Evolutionary conservation across 2,113 vertebrate species (phyloP).

Genomic region (Murina feae): DNA sequence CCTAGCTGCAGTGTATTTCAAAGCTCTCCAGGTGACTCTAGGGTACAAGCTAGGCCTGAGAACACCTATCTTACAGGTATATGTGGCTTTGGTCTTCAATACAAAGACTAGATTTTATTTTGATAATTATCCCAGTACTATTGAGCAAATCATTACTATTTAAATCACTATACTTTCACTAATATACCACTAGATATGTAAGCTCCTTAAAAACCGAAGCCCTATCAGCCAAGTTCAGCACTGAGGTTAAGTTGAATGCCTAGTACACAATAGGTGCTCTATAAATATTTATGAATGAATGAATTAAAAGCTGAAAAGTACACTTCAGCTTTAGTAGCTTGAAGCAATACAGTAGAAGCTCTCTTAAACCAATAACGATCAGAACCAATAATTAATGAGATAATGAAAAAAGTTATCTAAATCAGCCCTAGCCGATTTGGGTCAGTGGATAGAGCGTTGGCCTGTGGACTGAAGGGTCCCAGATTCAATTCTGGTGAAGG

Average conservation of each 20-base stretch:
- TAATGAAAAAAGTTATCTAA: not conserved
- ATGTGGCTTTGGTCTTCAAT: not conserved
- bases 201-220: not conserved
- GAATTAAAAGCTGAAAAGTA: not conserved
- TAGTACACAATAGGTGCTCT: not conserved
- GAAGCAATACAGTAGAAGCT: not conserved
- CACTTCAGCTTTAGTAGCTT: not conserved
- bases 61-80: not conserved
- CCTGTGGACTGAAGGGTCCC: too few species aligned
- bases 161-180: slow-evolving; percentile 17
- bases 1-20: not conserved
- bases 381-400: not conserved
- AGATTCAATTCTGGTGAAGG: too few species aligned
- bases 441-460: too few species aligned
- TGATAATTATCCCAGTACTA: not conserved
- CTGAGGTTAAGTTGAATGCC: not conserved
- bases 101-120: slow-evolving; percentile 13
- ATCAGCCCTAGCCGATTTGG: not conserved
- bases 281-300: not conserved
- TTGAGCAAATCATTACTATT: slow-evolving; percentile 24
- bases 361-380: not conserved
- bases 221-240: not conserved
- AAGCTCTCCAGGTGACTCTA: slow-evolving; percentile 11
- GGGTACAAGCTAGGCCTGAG: not conserved
- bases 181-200: not conserved